Base-by-base conservation (phyloP, 1,140 invertebrate genomes). In the Hyles euphorbiae region DNA sequence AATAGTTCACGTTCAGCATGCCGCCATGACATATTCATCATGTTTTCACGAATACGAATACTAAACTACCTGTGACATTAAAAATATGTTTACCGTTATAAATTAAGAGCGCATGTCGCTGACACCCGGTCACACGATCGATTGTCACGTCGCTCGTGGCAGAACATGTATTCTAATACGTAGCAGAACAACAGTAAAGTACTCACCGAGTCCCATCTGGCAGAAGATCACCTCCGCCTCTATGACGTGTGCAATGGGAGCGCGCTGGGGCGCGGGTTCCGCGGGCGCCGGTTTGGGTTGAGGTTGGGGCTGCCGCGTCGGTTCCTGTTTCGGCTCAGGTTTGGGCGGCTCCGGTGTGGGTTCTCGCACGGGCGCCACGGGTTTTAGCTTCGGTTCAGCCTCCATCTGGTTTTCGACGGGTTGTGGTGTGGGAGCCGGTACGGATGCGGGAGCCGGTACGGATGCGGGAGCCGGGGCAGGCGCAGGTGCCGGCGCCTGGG, bases 161-260 rank as follows among this genome's bases (percentile, higher is more conserved):
- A 22, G 22, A 22, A 22, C 22, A 22, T 22, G 22, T 22, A 22
- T 22, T 22, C 22, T 22, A 22, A 22, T 22, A 22, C 22, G 22
- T 22, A 22, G 22, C 22, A 22, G 22, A 22, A 22, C 22, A 22
- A 22, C 22, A 22, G 22, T 22, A 22, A 22, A 22, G 53, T 3
- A 87, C 92, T 92, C 70, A 93, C 93, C 92, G 8, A 93, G 83
- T 70, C 92, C 92, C 89, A 93, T 92, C 72, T 92, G 89, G 68
- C 91, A 90, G 81, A 93, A 93, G 60, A 93, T 93, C 57, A 92
- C 91, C 63, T 92, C 92, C 3, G 93, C 92, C 53, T 92, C 92
- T 47, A 92, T 92, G 64, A 92, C 89, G 51, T 92, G 86, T 5
- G 86, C 81, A 7, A 70, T 68, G 22, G 88, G 82, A 3, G 66